These are phyloP conservation scores for Sciaenops ocellatus DNA, from an alignment of 2,797 vertebrate genomes.

Conservation along the genomic window DNA sequence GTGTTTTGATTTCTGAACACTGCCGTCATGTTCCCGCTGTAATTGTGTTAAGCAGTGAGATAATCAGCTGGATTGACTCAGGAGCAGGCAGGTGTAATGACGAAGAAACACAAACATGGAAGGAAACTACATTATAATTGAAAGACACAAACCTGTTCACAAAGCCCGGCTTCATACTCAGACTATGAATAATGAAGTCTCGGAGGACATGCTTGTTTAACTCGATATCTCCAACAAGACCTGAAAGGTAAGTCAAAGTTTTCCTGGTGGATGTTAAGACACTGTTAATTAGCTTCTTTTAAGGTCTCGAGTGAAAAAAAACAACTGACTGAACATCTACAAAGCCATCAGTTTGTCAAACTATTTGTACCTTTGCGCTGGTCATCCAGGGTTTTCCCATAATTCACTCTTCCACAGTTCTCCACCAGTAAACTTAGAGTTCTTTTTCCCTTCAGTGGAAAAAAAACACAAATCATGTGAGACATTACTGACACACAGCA, in stretches of 20 bases:
- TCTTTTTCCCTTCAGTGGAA: conserved; percentile 84
- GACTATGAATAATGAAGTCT: conserved; percentile 90
- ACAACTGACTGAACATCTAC: conserved; percentile 27
- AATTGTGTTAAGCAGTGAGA: conserved; percentile 45
- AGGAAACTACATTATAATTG: conserved; percentile 45
- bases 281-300: conserved; percentile 34
- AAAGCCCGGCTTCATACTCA: conserved; percentile 93
- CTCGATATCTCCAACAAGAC: conserved; percentile 91
- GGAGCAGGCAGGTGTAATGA: conserved; percentile 55
- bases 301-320: conserved; percentile 15
- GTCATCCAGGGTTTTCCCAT: conserved; percentile 87
- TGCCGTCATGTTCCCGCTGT: conserved; percentile 32
- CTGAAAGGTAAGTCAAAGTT: conserved; percentile 78
- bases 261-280: conserved; percentile 23
- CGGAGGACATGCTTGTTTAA: conserved; percentile 87
- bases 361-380: conserved; percentile 91
- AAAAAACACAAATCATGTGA: conserved; percentile 47
- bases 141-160: conserved; percentile 88
- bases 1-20: conserved; percentile 28
- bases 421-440: conserved; percentile 92
- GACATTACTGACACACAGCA: conserved; percentile 21
- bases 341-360: conserved; percentile 22
- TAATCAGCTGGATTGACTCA: conserved; percentile 55
- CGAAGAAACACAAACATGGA: conserved; percentile 47
- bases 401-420: conserved; percentile 94